These are phyloP conservation scores for Premnoplex brunnescens DNA, from an alignment of 2,797 vertebrate species.

Conservation along the genomic window DNA sequence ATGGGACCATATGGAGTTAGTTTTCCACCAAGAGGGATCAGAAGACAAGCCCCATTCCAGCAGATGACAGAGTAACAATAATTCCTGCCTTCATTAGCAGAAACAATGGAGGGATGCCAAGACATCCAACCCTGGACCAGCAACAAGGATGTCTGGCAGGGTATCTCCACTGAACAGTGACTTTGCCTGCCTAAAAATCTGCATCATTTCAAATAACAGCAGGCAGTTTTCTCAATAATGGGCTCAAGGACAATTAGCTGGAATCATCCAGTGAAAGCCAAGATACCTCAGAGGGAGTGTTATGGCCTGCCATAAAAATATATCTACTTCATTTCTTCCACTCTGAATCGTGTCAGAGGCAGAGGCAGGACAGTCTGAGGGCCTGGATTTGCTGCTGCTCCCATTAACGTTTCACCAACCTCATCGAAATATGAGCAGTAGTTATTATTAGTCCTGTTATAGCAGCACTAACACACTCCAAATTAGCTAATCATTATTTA, in stretches of 20 bases:
- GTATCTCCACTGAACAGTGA: background rate
- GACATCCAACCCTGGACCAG: background rate
- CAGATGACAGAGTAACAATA: background rate
- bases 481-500: background rate
- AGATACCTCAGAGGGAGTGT: background rate
- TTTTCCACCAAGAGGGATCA: background rate
- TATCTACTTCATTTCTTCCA: background rate
- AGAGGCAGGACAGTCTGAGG: background rate
- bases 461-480: background rate
- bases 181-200: background rate
- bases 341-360: background rate
- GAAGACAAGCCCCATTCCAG: background rate
- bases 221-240: background rate
- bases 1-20: accelerated
- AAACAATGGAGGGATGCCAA: background rate
- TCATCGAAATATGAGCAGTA: background rate
- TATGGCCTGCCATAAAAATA: background rate
- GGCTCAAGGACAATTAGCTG: constrained; percentile 20
- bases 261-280: background rate
- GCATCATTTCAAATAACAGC: background rate
- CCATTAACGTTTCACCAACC: background rate
- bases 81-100: background rate
- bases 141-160: background rate
- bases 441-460: background rate
- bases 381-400: background rate